Conservation (phyloP, 2,797 vertebrate genomes). For the Pangasius djambal region DNA sequence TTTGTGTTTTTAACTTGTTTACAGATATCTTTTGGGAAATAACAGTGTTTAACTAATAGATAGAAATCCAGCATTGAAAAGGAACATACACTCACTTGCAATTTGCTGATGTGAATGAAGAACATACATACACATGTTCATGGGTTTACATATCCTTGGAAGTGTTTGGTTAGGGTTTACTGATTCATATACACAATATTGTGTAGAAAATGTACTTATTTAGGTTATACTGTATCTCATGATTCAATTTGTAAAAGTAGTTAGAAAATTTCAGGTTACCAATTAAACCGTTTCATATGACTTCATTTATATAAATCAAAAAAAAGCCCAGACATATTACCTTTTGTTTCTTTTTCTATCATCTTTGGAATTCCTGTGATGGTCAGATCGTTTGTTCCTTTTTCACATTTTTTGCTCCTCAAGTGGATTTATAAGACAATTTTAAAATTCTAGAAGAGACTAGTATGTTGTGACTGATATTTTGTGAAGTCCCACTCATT, state of each 20-base stretch:
- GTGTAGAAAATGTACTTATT: neutral
- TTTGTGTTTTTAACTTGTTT: neutral
- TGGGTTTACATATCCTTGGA: neutral
- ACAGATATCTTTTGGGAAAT: neutral
- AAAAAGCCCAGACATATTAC: neutral
- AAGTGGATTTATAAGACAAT: neutral
- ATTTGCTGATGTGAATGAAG: neutral
- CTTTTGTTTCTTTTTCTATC: neutral
- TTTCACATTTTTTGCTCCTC: neutral
- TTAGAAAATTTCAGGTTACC: neutral
- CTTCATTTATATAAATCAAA: neutral
- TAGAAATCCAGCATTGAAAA: too few relatives aligned
- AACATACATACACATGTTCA: neutral
- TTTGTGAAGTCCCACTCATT: neutral
- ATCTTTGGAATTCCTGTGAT: neutral
- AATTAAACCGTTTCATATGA: neutral
- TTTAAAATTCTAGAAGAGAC: neutral
- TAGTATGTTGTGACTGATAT: neutral
- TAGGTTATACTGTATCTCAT: neutral
- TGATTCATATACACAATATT: neutral
- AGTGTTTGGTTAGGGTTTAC: neutral
- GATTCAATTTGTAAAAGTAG: neutral
- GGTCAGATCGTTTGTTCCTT: neutral
- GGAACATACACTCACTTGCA: neutral
- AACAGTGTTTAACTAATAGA: too few relatives aligned